phyloP scores from a whole-genome alignment of 1,140 invertebrate species.

The Periplaneta americana region DNA sequence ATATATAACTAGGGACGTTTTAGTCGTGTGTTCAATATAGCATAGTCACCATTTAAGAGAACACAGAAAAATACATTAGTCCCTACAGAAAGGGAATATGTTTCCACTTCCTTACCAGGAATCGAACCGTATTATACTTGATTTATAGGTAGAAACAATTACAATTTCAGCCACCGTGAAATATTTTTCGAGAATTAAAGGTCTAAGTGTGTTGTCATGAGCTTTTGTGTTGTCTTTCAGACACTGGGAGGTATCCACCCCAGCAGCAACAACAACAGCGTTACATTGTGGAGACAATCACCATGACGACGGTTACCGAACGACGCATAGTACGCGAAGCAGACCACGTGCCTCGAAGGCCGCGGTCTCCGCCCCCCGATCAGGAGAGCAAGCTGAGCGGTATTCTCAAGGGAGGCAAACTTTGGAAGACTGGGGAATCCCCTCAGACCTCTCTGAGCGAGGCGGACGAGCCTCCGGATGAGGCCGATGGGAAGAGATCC shows the following conservation, averaged over 20 bases:
- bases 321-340: conserved; percentile 51
- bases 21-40: no score
- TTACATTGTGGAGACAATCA: conserved; percentile 57
- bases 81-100: no score
- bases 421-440: conserved; percentile 48
- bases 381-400: conserved; percentile 39
- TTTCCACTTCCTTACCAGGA: no score
- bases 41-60: no score
- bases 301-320: conserved; percentile 62
- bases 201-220: no score
- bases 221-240: neutral
- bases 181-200: no score
- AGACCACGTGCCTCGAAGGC: neutral
- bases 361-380: neutral
- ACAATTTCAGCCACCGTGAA: no score
- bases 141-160: no score
- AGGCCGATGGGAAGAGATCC: conserved; percentile 24
- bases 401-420: conserved; percentile 55
- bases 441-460: conserved; percentile 4
- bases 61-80: no score
- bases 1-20: no score
- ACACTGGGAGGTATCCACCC: neutral
- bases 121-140: no score
- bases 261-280: conserved; percentile 38
- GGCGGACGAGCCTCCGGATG: conserved; percentile 12